Conservation (phyloP, 2,797 vertebrate genomes). For the Sternarchorhynchus goeldii region DNA sequence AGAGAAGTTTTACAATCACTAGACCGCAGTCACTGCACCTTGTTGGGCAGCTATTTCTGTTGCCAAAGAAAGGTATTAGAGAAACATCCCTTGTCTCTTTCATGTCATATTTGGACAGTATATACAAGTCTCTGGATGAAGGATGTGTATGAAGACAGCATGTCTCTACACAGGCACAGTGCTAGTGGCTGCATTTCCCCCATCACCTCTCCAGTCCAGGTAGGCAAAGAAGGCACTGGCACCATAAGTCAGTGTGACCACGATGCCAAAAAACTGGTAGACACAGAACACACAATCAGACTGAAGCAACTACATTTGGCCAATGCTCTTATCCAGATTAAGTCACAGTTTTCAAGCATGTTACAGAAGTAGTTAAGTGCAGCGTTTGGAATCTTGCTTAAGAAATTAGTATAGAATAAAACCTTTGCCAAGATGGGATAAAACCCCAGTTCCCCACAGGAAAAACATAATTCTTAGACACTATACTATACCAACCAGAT, state of each 20-base stretch:
- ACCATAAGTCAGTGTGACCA: constrained; percentile 78
- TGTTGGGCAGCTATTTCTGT: neutral
- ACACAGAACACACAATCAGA: constrained; percentile 5
- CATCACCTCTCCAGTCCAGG: constrained; percentile 79
- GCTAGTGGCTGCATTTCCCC: constrained; percentile 81
- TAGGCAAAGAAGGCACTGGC: constrained; percentile 86
- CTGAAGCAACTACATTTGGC: neutral
- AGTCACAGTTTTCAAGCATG: too few species aligned
- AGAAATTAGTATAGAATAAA: too few species aligned
- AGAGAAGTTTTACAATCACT: neutral
- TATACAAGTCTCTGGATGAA: neutral
- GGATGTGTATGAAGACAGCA: neutral
- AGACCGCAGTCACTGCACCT: neutral
- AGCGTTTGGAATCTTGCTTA: too few species aligned
- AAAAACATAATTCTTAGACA: too few species aligned
- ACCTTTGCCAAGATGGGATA: too few species aligned
- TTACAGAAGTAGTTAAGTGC: too few species aligned
- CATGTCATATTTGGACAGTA: neutral
- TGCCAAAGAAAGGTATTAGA: neutral
- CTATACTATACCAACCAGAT: too few species aligned
- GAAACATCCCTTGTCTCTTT: constrained; percentile 2
- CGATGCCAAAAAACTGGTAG: constrained; percentile 85
- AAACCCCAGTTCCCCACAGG: too few species aligned
- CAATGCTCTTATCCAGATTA: too few species aligned
- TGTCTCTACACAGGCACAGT: constrained; percentile 72